Conservation (phyloP, 2,888 invertebrate genomes). For the Acleris laterana region DNA sequence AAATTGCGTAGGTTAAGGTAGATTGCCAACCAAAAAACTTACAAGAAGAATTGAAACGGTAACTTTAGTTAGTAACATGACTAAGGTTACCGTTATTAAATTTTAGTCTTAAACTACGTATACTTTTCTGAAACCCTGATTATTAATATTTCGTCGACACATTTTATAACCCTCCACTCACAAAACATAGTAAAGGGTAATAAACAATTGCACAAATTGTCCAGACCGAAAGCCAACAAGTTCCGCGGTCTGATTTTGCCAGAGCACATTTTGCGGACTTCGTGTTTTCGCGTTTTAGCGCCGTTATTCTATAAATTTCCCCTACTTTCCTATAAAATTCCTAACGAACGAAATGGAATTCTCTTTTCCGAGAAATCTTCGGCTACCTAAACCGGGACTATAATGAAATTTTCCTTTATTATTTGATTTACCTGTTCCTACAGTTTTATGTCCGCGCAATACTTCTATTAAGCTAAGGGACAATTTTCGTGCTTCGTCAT, state of each 20-base stretch:
- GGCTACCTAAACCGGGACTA: constrained; percentile 66
- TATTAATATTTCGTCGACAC: too few species aligned
- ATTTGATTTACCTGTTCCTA: constrained; percentile 78
- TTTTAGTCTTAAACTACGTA: too few species aligned
- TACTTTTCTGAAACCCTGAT: too few species aligned
- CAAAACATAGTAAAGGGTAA: background rate
- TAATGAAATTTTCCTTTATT: constrained; percentile 80
- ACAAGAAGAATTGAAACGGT: too few species aligned
- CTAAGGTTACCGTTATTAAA: too few species aligned
- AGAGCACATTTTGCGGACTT: constrained; percentile 9
- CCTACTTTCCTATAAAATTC: constrained; percentile 40
- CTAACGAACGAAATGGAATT: constrained; percentile 57
- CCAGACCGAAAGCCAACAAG: background rate
- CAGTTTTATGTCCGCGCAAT: constrained; percentile 72
- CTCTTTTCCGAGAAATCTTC: constrained; percentile 65
- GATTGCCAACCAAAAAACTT: too few species aligned
- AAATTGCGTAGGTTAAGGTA: too few species aligned
- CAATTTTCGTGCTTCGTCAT: constrained; percentile 28
- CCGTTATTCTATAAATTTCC: constrained; percentile 37
- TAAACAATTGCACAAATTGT: background rate
- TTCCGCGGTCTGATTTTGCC: constrained; percentile 15
- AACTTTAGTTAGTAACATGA: too few species aligned
- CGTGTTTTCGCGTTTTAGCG: constrained; percentile 24
- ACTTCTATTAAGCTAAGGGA: constrained; percentile 48
- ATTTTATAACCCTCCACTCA: too few species aligned